Base-by-base conservation (phyloP, 2,113 vertebrate species). In the Hydrolagus affinis region DNA sequence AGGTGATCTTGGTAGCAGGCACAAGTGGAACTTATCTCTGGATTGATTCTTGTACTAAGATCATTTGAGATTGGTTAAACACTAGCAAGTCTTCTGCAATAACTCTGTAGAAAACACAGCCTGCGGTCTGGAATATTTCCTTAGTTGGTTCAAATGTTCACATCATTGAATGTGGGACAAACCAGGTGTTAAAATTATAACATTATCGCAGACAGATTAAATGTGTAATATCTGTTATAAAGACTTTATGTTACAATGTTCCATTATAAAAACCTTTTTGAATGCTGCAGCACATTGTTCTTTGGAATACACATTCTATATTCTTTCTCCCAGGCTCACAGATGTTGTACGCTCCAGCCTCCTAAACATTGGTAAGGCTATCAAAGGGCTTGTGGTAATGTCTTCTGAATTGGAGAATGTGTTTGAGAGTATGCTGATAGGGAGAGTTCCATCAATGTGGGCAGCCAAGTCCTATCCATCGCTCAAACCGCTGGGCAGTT, bases 381-480 rank as follows among this genome's bases (percentile, higher is more conserved):
- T 98, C 87, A 98, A 95, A 89, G 97, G 96, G 25, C 95, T 94
- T 91, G 95, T 98, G 32, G 89, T 98, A 86, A 98, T 99, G 97
- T 98, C 96, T 59, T 90, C 94, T 0, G 96, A 98, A 89, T 94
- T 98, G 66, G 96, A 98, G 89, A 91, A 94, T 6, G 93, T 98
- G 85, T 97, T 96, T 87, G 94, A 91, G 89, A 97, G 95, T 87
- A 94, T 98, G 94, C 86, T 96, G 0, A 78, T 96, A 76, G 96
- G 97, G 85, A 98, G 94, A 89, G 94, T 98, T 80, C 96, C 96
- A 6, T 85, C 90, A 1, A 91, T 94, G 92, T 98, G 96, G 97
- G 94, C 93, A n/a, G 87, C 94, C 85, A 97, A 96, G 87, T 98
- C 95, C 10, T 98, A 99, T 85, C 96, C 96, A 0, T 98, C 96